Evolutionary conservation across 2,888 invertebrate species (phyloP), one percentile per base, ranked within the genome.

Genomic region (Taenaris catops): DNA sequence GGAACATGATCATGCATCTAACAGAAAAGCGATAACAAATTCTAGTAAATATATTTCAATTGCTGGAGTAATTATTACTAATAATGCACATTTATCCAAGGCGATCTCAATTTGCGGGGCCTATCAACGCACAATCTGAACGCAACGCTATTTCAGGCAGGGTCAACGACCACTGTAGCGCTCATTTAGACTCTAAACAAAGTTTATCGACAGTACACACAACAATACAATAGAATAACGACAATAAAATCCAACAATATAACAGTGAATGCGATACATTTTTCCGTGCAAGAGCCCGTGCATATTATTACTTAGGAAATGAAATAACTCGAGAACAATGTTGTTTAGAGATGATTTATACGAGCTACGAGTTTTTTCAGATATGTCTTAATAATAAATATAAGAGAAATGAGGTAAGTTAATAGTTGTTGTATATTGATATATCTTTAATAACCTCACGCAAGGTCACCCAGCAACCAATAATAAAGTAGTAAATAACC

Each of bases 161-260:
- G 75, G 73, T 78, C 75, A 70, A 70, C 56, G 73, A 53, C 67
- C 81, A 53, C 53, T 53, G 64, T 78, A 78, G 75, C 78, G 78
- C 74, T 73, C 79, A 72, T 80, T 80, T 80, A 70, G 73, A n/a
- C 74, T 66, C 72, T 73, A 80, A 80, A 79, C 80, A 81, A 79
- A 74, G 78, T 80, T 80, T 83, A 83, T 80, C 76, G 80, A 74
- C 76, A 79, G 73, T 58, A 64, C 53, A 59, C 59, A 60, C 57
- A 55, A 65, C 56, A 55, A 68, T 59, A 79, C 76, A 74, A 79
- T 74, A 63, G 70, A 59, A 55, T 57, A 60, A 51, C 46, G 68
- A 75, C 67, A 74, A 70, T 74, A 73, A 31, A 31, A 23, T 7
- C 21, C 21, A 11, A 10, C 27, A n/a, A n/a, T 29, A 29, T 21